These are phyloP conservation scores for Pterophyllum scalare DNA, from an alignment of 2,113 vertebrate species.

Conservation along the genomic window DNA sequence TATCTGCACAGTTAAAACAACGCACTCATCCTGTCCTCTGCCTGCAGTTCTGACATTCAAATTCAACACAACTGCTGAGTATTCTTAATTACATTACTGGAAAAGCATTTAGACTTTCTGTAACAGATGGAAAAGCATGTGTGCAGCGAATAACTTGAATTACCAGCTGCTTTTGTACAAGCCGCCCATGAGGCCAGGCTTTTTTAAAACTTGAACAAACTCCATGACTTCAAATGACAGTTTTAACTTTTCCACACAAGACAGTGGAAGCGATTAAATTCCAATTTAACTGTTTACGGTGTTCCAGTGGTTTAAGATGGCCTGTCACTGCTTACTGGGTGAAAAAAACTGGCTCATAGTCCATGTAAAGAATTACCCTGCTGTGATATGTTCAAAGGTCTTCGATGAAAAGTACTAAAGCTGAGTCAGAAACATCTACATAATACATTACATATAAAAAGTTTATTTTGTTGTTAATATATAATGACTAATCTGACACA, in stretches of 20 bases:
- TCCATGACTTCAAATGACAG: too few species aligned
- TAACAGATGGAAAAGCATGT: neutral
- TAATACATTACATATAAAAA: neutral
- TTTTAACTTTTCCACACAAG: neutral
- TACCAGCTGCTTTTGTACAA: neutral
- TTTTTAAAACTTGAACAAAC: neutral
- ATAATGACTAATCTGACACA: neutral
- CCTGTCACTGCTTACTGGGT: neutral
- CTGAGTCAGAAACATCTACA: neutral
- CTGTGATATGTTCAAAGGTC: neutral
- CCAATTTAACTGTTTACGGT: too few species aligned
- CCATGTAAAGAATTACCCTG: neutral
- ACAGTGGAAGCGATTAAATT: neutral
- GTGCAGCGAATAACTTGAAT: neutral
- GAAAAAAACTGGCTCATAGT: neutral
- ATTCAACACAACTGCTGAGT: slow-evolving; percentile 20
- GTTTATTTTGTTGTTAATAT: neutral
- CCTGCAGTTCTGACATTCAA: slow-evolving; percentile 17
- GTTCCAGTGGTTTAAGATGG: neutral
- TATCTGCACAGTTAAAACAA: slow-evolving; percentile 44
- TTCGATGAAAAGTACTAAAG: neutral
- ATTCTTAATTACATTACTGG: neutral
- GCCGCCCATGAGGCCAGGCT: neutral
- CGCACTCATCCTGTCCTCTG: slow-evolving; percentile 43
- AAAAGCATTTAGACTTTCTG: neutral